Evolutionary conservation across 2,113 vertebrate genomes (phyloP).

Genomic region (Antennarius striatus): DNA sequence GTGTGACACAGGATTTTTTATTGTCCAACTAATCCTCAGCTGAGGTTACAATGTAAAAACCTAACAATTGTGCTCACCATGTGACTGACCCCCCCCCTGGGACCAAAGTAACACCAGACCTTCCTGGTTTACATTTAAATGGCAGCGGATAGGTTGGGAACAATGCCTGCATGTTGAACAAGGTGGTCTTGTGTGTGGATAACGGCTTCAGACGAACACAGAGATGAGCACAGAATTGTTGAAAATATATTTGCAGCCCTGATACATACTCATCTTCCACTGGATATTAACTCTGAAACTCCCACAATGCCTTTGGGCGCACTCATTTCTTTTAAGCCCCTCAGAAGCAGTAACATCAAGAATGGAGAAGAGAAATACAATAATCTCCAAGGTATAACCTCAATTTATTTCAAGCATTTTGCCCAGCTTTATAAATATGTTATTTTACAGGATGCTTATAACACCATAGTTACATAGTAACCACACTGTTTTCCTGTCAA

Average conservation of each 20-base stretch:
- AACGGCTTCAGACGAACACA: no score
- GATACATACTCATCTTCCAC: background rate
- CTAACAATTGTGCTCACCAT: constrained; percentile 57
- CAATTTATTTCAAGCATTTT: constrained; percentile 23
- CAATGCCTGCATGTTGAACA: constrained; percentile 16
- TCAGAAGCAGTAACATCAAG: background rate
- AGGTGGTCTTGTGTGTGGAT: background rate
- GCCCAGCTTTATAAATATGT: background rate
- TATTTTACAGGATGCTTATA: background rate
- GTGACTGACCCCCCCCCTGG: constrained; percentile 11
- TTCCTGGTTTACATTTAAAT: constrained; percentile 33
- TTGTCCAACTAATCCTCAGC: constrained; percentile 57
- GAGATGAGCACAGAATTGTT: no score
- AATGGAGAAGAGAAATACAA: background rate
- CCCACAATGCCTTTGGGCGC: background rate
- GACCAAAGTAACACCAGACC: constrained; percentile 15
- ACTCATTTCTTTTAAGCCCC: background rate
- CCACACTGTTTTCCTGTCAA: constrained; percentile 1
- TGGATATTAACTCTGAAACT: background rate
- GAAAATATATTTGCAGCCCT: background rate
- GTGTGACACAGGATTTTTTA: constrained; percentile 38
- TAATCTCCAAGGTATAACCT: background rate
- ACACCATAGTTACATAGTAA: constrained; percentile 6
- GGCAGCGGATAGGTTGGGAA: background rate
- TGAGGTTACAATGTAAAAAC: constrained; percentile 43